Evolutionary conservation across 2,888 invertebrate genomes (phyloP), one percentile per base, ranked within the genome.

Genomic region (Pristionchus japonicus): DNA sequence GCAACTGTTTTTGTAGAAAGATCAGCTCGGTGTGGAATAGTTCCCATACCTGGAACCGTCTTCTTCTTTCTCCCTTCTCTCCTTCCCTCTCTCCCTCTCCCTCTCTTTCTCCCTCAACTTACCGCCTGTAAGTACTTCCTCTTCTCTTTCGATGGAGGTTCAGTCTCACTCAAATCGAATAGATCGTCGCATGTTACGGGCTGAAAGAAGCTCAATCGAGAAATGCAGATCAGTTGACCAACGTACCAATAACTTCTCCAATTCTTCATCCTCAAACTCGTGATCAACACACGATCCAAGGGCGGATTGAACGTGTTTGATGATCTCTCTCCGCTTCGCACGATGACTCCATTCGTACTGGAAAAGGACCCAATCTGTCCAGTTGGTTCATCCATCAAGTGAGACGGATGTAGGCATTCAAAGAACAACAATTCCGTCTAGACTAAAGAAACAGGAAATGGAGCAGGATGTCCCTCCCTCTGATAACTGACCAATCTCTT

Each of bases 11-110:
- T 88, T 96, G 95, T 47, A 96, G 95, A 93, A 96, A 96, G 89
- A 96, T 95, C 91, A 96, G 95, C 93, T 96, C 96, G 89, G 96
- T 96, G 93, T 96, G 96, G 94, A 96, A 96, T 15, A 96, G 95
- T 93, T 96, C 96, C 96, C 96, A 96, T 27, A 96, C 83, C 83
- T 83, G 83, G 6, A 83, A 83, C 27, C 20, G 9, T 47, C 47
- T n/a, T n/a, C n/a, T n/a, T n/a, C 27, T 23, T 43, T 27, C 34
- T 43, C 27, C n/a, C 80, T 15, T 40, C 47, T 20, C 47, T 80
- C 80, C 34, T 47, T 47, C 47, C 23, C 27, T 27, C n/a, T 13
- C n/a, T 4, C 23, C n/a, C 37, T 27, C n/a, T 67, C n/a, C 67
- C n/a, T 11, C 11, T 34, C 31, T 70, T n/a, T n/a, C n/a, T n/a